Evolutionary conservation across 2,797 vertebrate genomes (phyloP), one percentile per base, ranked within the genome.

Genomic region (Crocodylus rhombifer): DNA sequence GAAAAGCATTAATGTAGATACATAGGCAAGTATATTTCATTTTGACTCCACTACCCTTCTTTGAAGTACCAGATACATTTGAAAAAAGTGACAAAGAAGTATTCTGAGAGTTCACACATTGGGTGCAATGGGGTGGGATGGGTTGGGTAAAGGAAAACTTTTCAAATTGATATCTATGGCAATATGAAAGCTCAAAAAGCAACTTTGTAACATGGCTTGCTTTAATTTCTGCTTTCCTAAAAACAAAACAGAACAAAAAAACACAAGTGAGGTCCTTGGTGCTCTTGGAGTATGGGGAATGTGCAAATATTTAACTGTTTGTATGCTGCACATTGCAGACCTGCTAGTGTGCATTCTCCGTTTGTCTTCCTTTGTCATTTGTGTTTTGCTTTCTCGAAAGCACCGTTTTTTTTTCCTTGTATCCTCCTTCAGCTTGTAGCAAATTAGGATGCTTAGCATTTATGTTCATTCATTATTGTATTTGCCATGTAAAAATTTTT

Each of bases 271-370:
- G 98, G 97, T 98, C 98, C 98, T 98, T 97, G 97, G 97, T 97
- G 97, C 98, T 98, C 97, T 98, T 98, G 97, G 96, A 98, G 95
- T 98, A 97, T 97, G 98, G 98, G 98, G 98, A 98, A 98, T 95
- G 98, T 99, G 98, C 99, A 99, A 99, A 98, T 99, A 99, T 99
- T 98, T 98, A 98, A 98, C 98, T 98, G 97, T 98, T 98, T 97
- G 95, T 98, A 97, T 98, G 98, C 98, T 98, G 98, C 98, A 98
- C 98, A 97, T 98, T 97, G 98, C 98, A 98, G 98, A 97, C 86
- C 96, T 97, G 97, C 96, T 97, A 96, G 64, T 97, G 98, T 98
- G 98, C 98, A 97, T 98, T 98, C 97, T 97, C 95, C 95, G 90
- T 98, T 97, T 95, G 97, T 98, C 97, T 98, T 98, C 96, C 97